Base-by-base conservation (phyloP, 2,888 invertebrate genomes). In the Oxyteleia sp. region DNA sequence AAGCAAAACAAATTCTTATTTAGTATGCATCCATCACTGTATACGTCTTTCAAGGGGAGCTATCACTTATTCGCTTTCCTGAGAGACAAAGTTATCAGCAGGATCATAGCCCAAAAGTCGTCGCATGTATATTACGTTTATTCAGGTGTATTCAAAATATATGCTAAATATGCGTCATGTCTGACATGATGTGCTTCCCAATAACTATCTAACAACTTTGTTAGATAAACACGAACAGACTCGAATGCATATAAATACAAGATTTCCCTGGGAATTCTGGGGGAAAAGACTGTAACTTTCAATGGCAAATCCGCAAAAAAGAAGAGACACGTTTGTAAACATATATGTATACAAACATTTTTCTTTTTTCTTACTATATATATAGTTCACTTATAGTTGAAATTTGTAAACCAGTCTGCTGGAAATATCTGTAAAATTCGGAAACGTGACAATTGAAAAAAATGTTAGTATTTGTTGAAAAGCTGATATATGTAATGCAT, bases 161-260 rank as follows among this genome's bases (percentile, higher is more conserved):
- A 53, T 63, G 68, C 68, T 68, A 68, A 78, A 68, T 78, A 61
- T 45, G 49, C 43, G 68, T 68, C 61, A 61, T 61, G 45, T 51
- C 35, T 68, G 75, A 47, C 75, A 75, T 64, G 74, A 68, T 59
- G 18, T 76, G 43, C 53, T 51, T 68, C 38, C 64, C 75, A 64
- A 64, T 75, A 64, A 64, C 55, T 53, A 63, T 74, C 63, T 63
- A 63, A 74, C 55, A 74, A 64, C 57, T 64, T 64, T 75, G 64
- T 63, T 63, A 63, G 53, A 51, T 61, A 72, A 72, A 72, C 51
- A 61, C 41, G 35, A 43, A n/a, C 53, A 32, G 13, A 66, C 53
- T 66, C 29, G 53, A 53, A 53, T 66, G 53, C 66, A 66, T 66
- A 53, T 49, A 53, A 66, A 66, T 53, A 16, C 43, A 53, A 41